Evolutionary conservation across 2,113 vertebrate species (phyloP), one percentile per base, ranked within the genome.

Genomic region (Centropus unirufus): DNA sequence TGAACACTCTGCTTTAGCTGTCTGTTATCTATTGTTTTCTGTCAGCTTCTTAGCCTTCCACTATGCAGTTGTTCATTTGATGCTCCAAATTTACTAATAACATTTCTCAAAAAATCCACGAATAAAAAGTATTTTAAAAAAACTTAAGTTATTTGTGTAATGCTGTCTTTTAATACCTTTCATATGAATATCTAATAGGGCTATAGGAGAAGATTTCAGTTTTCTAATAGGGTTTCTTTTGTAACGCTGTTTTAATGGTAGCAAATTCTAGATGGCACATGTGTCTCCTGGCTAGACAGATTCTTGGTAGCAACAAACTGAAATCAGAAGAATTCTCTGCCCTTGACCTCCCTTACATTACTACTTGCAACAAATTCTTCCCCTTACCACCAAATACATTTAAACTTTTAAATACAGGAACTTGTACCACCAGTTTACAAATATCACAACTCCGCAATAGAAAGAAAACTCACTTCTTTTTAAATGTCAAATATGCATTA

Each of bases 151-250:
- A 15, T 16, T 54, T 22, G 27, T 66, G 6, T 69, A 54, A 66
- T 1, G 3, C 40, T 30, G n/a, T 46, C 18, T 73, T 30, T 77
- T 6, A 4, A 22, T 69, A n/a, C 26, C 15, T 86, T 86, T 86
- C 26, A 34, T 10, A 34, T 7, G 4, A 80, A 58, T 57, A 62
- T 86, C 14, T 64, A 39, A 57, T 14, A 64, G 63, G 14, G 29
- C 14, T 94, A 32, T 78, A 87, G 15, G 22, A 34, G 58, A 79
- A 49, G 21, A 57, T 80, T 77, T 92, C 44, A 4, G 20, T 73
- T 93, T 93, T 73, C 61, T 55, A 59, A 22, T 40, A 69, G 34
- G 13, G 22, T 90, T 93, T 87, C 67, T 91, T 96, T 70, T 47
- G 40, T 62, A 86, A 93, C 12, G 19, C 29, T 52, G 72, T 14